A percentile compares a stretch with the other conserved stretches of the same genome.
Evolutionary conservation across 1,140 invertebrate species (phyloP).

Genomic region (Coenobita brevimanus): DNA sequence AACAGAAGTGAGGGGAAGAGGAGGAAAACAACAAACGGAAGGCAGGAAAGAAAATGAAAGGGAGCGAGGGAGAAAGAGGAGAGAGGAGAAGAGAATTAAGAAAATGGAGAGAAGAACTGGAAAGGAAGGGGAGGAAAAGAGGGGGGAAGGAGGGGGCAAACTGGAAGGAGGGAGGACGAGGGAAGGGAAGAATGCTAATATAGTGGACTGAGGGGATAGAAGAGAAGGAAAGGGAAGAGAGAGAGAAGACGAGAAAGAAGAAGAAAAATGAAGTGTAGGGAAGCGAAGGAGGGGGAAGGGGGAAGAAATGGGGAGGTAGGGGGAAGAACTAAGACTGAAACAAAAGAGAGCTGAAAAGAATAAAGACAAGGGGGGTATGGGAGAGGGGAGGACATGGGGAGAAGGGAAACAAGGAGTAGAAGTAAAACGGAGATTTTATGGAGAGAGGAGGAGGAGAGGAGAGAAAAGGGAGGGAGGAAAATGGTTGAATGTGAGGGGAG

Average conservation of each 20-base stretch:
- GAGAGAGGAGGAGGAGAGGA: not conserved
- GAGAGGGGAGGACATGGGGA: not conserved
- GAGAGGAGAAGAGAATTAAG: not conserved
- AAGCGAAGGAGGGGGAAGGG: not conserved
- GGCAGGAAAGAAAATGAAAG: not conserved
- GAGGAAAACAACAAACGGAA: not conserved
- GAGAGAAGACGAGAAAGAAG: not conserved
- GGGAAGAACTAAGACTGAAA: no score
- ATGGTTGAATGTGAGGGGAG: not conserved
- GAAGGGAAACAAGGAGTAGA: not conserved
- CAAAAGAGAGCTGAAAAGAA: no score
- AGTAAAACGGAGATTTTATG: not conserved
- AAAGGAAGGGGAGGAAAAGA: not conserved
- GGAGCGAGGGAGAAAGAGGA: not conserved
- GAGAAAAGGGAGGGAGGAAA: not conserved
- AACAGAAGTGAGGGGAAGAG: not conserved
- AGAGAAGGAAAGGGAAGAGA: no score
- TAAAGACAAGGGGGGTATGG: no score
- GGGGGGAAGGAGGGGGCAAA: not conserved
- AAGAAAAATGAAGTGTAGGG: not conserved
- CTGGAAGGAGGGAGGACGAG: not conserved
- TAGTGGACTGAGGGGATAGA: not conserved
- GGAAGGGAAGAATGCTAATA: not conserved
- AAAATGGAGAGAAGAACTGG: not conserved
- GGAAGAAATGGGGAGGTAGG: no score